Evolutionary conservation across 2,888 invertebrate genomes (phyloP).

Genomic region (Ophioninae sp.): DNA sequence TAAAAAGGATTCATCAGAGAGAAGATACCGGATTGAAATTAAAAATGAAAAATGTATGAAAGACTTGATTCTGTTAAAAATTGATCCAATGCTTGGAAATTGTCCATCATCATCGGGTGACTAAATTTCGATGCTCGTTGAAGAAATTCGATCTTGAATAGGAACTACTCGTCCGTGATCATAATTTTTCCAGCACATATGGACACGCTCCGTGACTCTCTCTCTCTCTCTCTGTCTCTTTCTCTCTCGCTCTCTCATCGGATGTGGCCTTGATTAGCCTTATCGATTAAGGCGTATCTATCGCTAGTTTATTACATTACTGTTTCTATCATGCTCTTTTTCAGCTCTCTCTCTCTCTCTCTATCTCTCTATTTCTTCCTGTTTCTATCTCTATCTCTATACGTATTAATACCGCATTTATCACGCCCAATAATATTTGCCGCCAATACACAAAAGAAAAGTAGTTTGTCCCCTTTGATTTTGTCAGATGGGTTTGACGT

Average conservation of each 20-base stretch:
- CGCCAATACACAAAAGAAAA: conserved; percentile 26
- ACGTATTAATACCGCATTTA: conserved; percentile 23
- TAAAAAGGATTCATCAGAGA: too few species aligned
- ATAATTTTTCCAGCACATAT: conserved; percentile 71
- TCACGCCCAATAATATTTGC: conserved; percentile 39
- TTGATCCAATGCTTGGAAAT: too few species aligned
- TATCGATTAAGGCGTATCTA: conserved; percentile 39
- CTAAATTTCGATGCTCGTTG: neutral
- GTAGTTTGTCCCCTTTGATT: conserved; percentile 19
- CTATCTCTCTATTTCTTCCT: conserved; percentile 44
- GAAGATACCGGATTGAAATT: too few species aligned
- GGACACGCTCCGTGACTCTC: conserved; percentile 58
- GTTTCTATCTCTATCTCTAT: conserved; percentile 53
- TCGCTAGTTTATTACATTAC: conserved; percentile 51
- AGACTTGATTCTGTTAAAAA: too few species aligned
- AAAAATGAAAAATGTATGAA: too few species aligned
- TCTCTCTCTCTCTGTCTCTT: conserved; percentile 52
- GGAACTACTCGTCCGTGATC: conserved; percentile 47
- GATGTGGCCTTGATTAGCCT: conserved; percentile 29
- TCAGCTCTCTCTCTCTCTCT: conserved; percentile 58
- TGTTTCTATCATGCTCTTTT: conserved; percentile 61
- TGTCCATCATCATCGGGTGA: too few species aligned
- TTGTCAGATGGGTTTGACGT: conserved; percentile 26
- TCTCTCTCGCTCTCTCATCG: conserved; percentile 31
- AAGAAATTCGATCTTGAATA: conserved; percentile 1